Percentiles rank a stretch among this genome's conserved stretches.
These are phyloP conservation scores for Cistogaster globosa DNA, from an alignment of 2,888 invertebrate species.

Conservation along the genomic window DNA sequence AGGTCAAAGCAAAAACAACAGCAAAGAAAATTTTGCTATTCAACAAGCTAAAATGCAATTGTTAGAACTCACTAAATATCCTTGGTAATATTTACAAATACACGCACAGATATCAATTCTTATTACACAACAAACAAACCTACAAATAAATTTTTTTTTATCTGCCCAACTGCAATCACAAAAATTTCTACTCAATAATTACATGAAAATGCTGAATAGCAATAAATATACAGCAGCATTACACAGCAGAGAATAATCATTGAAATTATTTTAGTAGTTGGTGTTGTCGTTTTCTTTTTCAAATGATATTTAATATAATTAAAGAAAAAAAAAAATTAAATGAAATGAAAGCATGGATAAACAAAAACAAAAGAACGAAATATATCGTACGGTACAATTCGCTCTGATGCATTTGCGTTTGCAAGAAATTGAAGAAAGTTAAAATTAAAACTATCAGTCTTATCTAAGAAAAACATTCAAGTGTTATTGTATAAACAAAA, in stretches of 20 bases:
- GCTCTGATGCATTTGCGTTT: too few species aligned
- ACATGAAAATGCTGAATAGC: constrained; percentile 33
- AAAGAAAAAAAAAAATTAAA: constrained; percentile 21
- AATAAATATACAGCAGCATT: neutral
- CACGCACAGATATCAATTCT: neutral
- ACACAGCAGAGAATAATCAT: neutral
- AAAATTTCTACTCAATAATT: constrained; percentile 35
- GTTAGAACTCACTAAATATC: constrained; percentile 46
- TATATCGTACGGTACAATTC: too few species aligned
- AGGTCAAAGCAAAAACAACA: constrained; percentile 13
- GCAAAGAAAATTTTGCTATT: constrained; percentile 28
- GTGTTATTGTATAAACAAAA: too few species aligned
- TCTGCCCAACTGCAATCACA: constrained; percentile 35
- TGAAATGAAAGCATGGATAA: too few species aligned
- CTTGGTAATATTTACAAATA: constrained; percentile 37
- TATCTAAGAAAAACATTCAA: too few species aligned
- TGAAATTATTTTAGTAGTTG: constrained; percentile 8
- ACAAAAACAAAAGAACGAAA: too few species aligned
- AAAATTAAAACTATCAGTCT: too few species aligned
- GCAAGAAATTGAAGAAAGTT: too few species aligned
- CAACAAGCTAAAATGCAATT: constrained; percentile 55
- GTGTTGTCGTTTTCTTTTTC: constrained; percentile 6
- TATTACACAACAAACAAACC: neutral
- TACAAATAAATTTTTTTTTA: constrained; percentile 12
- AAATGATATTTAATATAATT: constrained; percentile 45